Base-by-base conservation (phyloP, 2,113 vertebrate species). In the Hemicordylus capensis region DNA sequence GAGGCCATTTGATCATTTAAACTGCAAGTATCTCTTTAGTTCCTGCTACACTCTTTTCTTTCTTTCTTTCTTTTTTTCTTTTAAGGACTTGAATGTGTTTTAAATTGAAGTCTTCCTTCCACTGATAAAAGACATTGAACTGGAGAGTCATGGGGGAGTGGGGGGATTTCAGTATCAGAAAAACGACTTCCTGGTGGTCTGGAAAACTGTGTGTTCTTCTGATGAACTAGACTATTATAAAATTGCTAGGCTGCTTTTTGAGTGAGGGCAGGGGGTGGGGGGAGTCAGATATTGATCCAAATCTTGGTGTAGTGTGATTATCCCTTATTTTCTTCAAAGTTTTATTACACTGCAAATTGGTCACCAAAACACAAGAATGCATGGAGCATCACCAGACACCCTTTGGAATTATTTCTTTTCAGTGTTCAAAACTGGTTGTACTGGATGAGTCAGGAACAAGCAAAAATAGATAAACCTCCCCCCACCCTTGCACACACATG, bases 271-370 rank as follows among this genome's bases (percentile, higher is more conserved):
- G n/a, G n/a, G n/a, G n/a, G n/a, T n/a, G n/a, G n/a, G n/a, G n/a
- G n/a, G n/a, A 6, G 20, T 78, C 46, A 83, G 56, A 42, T 84
- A 74, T 74, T 84, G 51, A 85, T 89, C 37, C 76, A 81, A 59
- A 70, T 42, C 46, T 80, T 87, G 48, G 37, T 83, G 37, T 31
- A n/a, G 31, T 46, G 81, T 20, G 63, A 34, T 73, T 67, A 51
- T 56, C 54, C 72, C 51, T 44, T 48, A 48, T 86, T 84, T 44
- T 69, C 31, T 39, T 31, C 56, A 64, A 46, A 44, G 20, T 24
- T 76, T 67, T 72, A 74, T 37, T 67, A 61, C 17, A 46, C 7
- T 59, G 17, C 84, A 80, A 80, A 61, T 42, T 39, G 24, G 59
- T 31, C n/a, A 80, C 34, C 64, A 58, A 84, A 88, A 75, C 6